These are phyloP conservation scores for Poecilia wingei DNA, from an alignment of 2,797 vertebrate genomes.

Conservation along the genomic window DNA sequence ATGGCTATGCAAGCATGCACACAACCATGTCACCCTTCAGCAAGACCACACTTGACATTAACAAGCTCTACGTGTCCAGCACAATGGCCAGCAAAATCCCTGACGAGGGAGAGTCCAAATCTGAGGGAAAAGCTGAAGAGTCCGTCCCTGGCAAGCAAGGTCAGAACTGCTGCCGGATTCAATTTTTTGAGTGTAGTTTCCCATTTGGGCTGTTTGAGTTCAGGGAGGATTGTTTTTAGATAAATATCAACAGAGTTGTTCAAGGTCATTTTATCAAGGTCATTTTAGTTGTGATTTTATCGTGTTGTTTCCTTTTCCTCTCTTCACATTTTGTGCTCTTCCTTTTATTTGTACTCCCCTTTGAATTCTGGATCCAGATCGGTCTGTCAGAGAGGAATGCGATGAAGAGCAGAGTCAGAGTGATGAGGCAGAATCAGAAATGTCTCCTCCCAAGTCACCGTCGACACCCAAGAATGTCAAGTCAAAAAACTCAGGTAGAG, in stretches of 20 bases:
- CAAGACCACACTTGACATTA: slow-evolving; percentile 92
- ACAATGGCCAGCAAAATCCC: slow-evolving; percentile 85
- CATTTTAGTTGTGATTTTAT: not conserved
- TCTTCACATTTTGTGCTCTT: not conserved
- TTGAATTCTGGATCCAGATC: slow-evolving; percentile 66
- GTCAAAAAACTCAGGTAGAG: slow-evolving; percentile 89
- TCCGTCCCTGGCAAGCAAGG: slow-evolving; percentile 80
- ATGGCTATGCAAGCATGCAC: slow-evolving; percentile 86
- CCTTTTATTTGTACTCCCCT: not conserved
- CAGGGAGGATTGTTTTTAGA: not conserved
- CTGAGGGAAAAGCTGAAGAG: slow-evolving; percentile 85
- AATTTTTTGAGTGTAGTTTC: slow-evolving; percentile 3
- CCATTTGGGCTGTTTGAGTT: no score
- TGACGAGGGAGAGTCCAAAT: slow-evolving; percentile 82
- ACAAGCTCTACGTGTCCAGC: slow-evolving; percentile 91
- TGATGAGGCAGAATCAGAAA: slow-evolving; percentile 87
- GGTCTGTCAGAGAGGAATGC: slow-evolving; percentile 86
- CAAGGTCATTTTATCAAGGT: slow-evolving; percentile 2
- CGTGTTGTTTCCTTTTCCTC: not conserved
- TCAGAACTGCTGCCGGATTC: slow-evolving; percentile 54
- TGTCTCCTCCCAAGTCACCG: slow-evolving; percentile 91
- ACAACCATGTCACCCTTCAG: slow-evolving; percentile 89
- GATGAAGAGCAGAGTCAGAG: slow-evolving; percentile 86
- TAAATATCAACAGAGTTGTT: not conserved
- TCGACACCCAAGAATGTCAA: slow-evolving; percentile 90